Evolutionary conservation across 2,888 invertebrate genomes (phyloP).

Genomic region (Cyrtodaria siliqua): DNA sequence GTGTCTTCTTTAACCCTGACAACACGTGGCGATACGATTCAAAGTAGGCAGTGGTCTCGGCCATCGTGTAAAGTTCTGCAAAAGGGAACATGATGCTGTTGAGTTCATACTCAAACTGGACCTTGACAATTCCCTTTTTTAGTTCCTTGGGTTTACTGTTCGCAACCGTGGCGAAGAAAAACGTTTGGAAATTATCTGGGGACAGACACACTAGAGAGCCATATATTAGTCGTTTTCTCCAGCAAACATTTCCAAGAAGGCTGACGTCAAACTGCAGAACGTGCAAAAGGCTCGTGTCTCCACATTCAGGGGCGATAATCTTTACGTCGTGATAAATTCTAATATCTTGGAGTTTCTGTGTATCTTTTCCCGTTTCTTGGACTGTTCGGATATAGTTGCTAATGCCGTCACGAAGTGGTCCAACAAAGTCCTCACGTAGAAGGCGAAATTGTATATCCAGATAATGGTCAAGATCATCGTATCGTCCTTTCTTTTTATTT

Average conservation of each 20-base stretch:
- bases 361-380: slow-evolving; percentile 24
- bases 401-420: too few relatives aligned
- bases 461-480: too few relatives aligned
- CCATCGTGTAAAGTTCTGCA: slow-evolving; percentile 79
- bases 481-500: slow-evolving; percentile 89
- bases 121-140: slow-evolving; percentile 71
- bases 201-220: slow-evolving; percentile 92
- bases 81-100: slow-evolving; percentile 30
- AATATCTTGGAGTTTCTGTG: slow-evolving; percentile 48
- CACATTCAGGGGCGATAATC: too few relatives aligned
- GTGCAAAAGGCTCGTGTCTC: slow-evolving; percentile 55
- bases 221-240: slow-evolving; percentile 89
- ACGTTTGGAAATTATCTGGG: slow-evolving; percentile 89
- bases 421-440: too few relatives aligned
- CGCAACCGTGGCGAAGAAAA: slow-evolving; percentile 90
- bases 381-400: too few relatives aligned
- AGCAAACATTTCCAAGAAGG: slow-evolving; percentile 74
- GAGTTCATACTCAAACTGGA: slow-evolving; percentile 55
- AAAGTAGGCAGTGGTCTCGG: too few relatives aligned
- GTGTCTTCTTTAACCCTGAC: slow-evolving; percentile 89
- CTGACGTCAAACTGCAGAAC: slow-evolving; percentile 53
- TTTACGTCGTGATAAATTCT: slow-evolving; percentile 60
- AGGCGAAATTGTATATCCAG: too few relatives aligned
- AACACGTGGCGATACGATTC: slow-evolving; percentile 93
- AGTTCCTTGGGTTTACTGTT: slow-evolving; percentile 72